phyloP scores from a whole-genome alignment of 2,113 vertebrate species.

The Corythoichthys intestinalis region DNA sequence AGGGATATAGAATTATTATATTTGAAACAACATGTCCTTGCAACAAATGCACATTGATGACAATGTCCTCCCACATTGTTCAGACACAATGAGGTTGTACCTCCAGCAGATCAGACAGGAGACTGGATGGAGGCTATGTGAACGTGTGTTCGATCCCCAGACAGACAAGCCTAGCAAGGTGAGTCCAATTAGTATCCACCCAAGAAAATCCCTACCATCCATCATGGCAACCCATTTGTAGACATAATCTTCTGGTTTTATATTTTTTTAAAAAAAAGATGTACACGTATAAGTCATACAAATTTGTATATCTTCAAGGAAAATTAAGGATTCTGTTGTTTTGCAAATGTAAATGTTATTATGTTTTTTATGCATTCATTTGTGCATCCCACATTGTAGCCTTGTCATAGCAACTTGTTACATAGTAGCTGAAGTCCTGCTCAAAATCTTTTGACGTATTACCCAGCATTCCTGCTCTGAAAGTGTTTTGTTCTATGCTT shows the following conservation, averaged over 20 bases:
- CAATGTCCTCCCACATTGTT: conserved; percentile 19
- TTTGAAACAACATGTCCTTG: neutral
- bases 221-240: neutral
- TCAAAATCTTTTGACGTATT: too few relatives aligned
- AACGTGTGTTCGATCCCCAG: conserved; percentile 94
- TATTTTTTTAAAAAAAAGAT: too few relatives aligned
- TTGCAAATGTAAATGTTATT: too few relatives aligned
- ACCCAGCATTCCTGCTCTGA: too few relatives aligned
- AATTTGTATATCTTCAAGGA: too few relatives aligned
- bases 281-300: too few relatives aligned
- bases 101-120: conserved; percentile 97
- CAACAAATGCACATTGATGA: neutral
- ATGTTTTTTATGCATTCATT: too few relatives aligned
- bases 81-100: conserved; percentile 94
- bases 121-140: conserved; percentile 91
- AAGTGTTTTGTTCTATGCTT: too few relatives aligned
- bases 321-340: too few relatives aligned
- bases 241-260: neutral
- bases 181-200: conserved; percentile 30
- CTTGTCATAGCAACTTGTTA: too few relatives aligned
- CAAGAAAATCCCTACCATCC: neutral
- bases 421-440: too few relatives aligned
- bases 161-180: conserved; percentile 99
- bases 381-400: too few relatives aligned
- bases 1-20: neutral